Evolutionary conservation across 2,888 invertebrate genomes (phyloP).

Genomic region (Villa cingulata): DNA sequence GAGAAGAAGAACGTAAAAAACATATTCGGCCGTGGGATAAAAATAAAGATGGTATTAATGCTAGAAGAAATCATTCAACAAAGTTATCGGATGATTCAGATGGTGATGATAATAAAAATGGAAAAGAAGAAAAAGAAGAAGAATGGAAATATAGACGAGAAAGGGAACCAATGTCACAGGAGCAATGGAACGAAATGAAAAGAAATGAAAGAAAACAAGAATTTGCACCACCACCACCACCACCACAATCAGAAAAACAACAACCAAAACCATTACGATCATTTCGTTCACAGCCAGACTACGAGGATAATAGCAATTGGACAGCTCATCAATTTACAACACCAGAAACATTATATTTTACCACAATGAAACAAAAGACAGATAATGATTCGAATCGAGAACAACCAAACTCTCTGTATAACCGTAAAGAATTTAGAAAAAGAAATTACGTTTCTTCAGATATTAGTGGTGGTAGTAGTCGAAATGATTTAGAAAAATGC

Average conservation of each 20-base stretch:
- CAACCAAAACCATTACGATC: constrained; percentile 11
- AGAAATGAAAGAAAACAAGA: constrained; percentile 56
- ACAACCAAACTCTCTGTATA: no score
- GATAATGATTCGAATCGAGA: constrained; percentile 8
- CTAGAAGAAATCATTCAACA: neutral
- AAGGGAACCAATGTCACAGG: constrained; percentile 31
- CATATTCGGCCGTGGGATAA: constrained; percentile 53
- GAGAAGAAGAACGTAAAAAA: constrained; percentile 33
- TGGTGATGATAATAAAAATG: no score
- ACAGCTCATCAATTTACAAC: constrained; percentile 5
- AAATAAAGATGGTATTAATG: constrained; percentile 41
- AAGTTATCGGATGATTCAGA: constrained; percentile 12
- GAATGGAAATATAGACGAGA: constrained; percentile 31
- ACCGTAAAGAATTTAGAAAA: constrained; percentile 4
- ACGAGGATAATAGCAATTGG: neutral
- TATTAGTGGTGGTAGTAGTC: no score
- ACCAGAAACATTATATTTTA: constrained; percentile 25
- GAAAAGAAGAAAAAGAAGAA: no score
- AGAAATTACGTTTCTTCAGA: constrained; percentile 7
- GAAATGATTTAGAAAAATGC: neutral
- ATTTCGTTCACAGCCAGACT: constrained; percentile 25
- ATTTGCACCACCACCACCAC: constrained; percentile 53
- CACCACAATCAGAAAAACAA: no score
- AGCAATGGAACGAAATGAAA: constrained; percentile 43
- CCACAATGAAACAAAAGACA: constrained; percentile 19